A percentile compares a stretch with the other conserved stretches of the same genome.
Evolutionary conservation across 2,888 invertebrate genomes (phyloP).

Genomic region (Phymatocera aterrima): DNA sequence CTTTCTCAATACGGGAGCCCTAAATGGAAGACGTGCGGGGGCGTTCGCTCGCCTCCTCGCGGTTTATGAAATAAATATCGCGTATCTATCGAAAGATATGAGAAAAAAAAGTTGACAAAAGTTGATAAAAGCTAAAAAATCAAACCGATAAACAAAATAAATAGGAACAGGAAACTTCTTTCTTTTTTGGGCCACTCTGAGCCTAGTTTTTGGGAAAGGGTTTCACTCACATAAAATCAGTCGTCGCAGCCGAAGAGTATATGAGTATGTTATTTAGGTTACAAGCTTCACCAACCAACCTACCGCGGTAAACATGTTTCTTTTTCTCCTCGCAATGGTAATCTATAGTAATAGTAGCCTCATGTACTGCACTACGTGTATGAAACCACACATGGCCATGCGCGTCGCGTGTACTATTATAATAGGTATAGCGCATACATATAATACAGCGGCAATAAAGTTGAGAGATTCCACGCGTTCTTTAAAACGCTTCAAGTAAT

Average conservation of each 20-base stretch:
- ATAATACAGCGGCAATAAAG: constrained; percentile 5
- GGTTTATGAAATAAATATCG: no score
- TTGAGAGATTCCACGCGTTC: constrained; percentile 37
- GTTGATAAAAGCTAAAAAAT: no score
- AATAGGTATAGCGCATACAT: background rate
- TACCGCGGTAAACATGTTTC: constrained; percentile 6
- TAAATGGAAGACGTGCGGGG: no score
- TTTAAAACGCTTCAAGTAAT: constrained; percentile 13
- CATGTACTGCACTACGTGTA: background rate
- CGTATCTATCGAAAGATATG: no score
- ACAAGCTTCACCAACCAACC: background rate
- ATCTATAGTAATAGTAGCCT: background rate
- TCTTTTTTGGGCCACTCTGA: constrained; percentile 36
- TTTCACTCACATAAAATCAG: background rate
- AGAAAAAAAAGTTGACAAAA: no score
- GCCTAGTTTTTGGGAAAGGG: constrained; percentile 16
- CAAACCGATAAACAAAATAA: no score
- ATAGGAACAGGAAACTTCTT: background rate
- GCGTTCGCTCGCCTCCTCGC: no score
- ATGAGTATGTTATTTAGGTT: background rate
- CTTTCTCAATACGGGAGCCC: no score
- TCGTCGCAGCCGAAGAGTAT: background rate
- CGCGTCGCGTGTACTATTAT: background rate
- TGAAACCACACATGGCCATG: background rate
- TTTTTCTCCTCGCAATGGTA: background rate